These are phyloP conservation scores for Semicossyphus pulcher DNA, from an alignment of 2,113 vertebrate species.

Conservation along the genomic window DNA sequence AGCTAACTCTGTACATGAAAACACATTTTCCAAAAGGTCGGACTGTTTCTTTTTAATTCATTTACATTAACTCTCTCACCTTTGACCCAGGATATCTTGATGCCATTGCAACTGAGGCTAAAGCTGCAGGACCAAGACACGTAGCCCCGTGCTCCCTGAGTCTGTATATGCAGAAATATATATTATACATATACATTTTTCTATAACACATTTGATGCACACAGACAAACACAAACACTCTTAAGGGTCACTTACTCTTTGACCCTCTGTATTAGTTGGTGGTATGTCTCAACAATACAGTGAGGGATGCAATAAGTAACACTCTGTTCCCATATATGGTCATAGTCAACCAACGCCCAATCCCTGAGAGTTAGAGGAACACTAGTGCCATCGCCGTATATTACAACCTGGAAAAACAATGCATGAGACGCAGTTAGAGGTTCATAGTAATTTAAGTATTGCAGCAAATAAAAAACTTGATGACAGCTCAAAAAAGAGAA, in stretches of 20 bases:
- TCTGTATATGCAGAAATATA: slow-evolving; percentile 45
- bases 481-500: no score
- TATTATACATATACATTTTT: background rate
- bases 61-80: slow-evolving; percentile 63
- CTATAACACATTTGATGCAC: background rate
- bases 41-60: background rate
- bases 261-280: slow-evolving; percentile 59
- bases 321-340: slow-evolving; percentile 78
- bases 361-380: slow-evolving; percentile 79
- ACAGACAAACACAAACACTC: background rate
- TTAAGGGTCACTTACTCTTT: slow-evolving; percentile 65
- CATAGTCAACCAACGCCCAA: slow-evolving; percentile 80
- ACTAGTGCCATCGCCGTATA: slow-evolving; percentile 82
- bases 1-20: no score
- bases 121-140: slow-evolving; percentile 80
- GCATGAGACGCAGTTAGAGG: no score
- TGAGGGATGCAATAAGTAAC: slow-evolving; percentile 70
- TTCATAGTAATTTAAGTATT: no score
- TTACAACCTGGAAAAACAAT: slow-evolving; percentile 71
- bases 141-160: slow-evolving; percentile 82
- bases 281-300: slow-evolving; percentile 78
- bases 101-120: slow-evolving; percentile 83
- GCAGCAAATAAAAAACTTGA: no score
- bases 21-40: background rate
- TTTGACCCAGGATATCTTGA: slow-evolving; percentile 83